A percentile compares a stretch with the other conserved stretches of the same genome.
Conservation (phyloP, 2,888 invertebrate species). For the Agriopis aurantiaria region DNA sequence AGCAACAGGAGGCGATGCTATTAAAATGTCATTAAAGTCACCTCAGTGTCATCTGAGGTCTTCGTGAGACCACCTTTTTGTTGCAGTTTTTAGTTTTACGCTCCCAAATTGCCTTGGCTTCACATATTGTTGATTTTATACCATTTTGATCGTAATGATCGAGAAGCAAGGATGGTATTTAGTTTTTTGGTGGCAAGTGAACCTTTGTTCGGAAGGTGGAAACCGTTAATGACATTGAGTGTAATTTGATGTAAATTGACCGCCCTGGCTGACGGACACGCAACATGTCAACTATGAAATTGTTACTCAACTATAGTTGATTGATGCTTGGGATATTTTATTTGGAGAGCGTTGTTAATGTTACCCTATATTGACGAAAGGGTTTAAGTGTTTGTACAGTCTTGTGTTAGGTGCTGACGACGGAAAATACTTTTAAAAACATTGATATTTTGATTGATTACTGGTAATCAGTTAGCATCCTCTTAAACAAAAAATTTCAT, state of each 20-base stretch:
- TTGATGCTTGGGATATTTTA: slow-evolving; percentile 63
- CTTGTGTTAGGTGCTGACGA: too few species aligned
- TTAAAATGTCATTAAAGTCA: slow-evolving; percentile 85
- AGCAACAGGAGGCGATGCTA: slow-evolving; percentile 80
- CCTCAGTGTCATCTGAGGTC: slow-evolving; percentile 79
- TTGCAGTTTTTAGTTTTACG: slow-evolving; percentile 79
- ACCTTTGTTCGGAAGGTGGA: slow-evolving; percentile 58
- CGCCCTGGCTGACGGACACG: slow-evolving; percentile 72
- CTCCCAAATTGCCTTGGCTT: slow-evolving; percentile 46
- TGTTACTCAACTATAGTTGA: slow-evolving; percentile 79
- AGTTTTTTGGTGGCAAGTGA: slow-evolving; percentile 42
- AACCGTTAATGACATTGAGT: slow-evolving; percentile 79
- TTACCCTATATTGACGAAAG: not conserved
- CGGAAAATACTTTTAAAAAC: too few species aligned
- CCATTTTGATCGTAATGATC: slow-evolving; percentile 59
- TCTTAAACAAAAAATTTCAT: too few species aligned
- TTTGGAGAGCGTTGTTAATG: slow-evolving; percentile 8
- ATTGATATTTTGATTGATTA: too few species aligned
- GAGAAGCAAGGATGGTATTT: slow-evolving; percentile 51
- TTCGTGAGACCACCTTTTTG: slow-evolving; percentile 79
- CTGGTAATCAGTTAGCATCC: too few species aligned
- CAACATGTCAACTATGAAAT: slow-evolving; percentile 84
- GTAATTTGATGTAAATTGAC: slow-evolving; percentile 85
- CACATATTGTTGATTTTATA: slow-evolving; percentile 43
- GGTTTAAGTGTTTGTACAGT: not conserved